Conservation (phyloP, 2,888 invertebrate genomes). For the Cheiracanthium punctorium region DNA sequence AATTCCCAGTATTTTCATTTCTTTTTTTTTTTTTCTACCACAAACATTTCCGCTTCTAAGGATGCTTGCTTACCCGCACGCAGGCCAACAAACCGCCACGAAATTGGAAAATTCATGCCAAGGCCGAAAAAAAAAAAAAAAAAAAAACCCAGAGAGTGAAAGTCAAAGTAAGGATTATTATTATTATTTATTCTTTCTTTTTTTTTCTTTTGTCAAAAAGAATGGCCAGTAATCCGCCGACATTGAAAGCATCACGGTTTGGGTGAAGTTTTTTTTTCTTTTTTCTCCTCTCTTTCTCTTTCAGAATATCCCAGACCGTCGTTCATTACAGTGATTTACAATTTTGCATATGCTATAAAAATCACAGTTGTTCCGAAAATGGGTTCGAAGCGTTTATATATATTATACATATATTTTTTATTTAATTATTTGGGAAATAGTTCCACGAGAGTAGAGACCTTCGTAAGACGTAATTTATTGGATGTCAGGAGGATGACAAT, state of each 20-base stretch:
- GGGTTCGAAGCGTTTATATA: neutral
- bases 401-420: too few relatives aligned
- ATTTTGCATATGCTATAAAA: neutral
- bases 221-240: neutral
- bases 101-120: neutral
- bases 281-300: neutral
- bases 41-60: neutral
- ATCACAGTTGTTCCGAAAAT: neutral
- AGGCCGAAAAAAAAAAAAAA: neutral
- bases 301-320: too few relatives aligned
- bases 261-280: neutral
- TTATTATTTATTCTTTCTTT: too few relatives aligned
- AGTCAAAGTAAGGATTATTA: too few relatives aligned
- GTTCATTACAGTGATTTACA: neutral
- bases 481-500: neutral
- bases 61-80: neutral
- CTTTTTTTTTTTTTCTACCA: neutral
- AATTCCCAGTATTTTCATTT: too few relatives aligned
- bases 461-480: neutral
- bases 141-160: too few relatives aligned
- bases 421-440: too few relatives aligned
- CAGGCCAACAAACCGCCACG: neutral
- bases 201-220: too few relatives aligned
- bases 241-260: neutral
- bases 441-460: neutral